These are phyloP conservation scores for Ditula angustiorana DNA, from an alignment of 2,888 invertebrate species.

Conservation along the genomic window DNA sequence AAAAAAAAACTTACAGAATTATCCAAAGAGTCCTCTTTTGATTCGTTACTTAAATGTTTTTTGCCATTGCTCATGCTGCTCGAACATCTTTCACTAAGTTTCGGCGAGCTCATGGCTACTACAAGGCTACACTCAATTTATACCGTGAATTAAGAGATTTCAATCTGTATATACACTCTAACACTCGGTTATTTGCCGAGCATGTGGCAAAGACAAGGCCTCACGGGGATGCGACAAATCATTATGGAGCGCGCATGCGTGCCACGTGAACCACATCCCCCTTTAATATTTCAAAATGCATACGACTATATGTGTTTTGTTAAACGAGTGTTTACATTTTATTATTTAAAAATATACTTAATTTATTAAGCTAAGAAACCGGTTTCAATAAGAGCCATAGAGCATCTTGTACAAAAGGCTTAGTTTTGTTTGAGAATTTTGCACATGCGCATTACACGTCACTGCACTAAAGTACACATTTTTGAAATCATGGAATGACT, in stretches of 20 bases:
- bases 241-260: conserved; percentile 63
- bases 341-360: too few relatives aligned
- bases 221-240: conserved; percentile 56
- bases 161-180: not conserved
- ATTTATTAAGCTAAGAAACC: too few relatives aligned
- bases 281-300: not conserved
- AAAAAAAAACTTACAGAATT: conserved; percentile 70
- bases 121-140: not conserved
- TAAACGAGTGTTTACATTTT: too few relatives aligned
- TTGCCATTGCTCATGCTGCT: conserved; percentile 74
- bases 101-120: conserved; percentile 74
- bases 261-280: not conserved
- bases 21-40: conserved; percentile 76
- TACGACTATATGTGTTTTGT: too few relatives aligned
- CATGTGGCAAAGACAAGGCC: conserved; percentile 9
- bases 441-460: not conserved
- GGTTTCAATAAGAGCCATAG: not conserved
- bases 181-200: not conserved
- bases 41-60: conserved; percentile 68
- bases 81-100: conserved; percentile 72
- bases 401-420: not conserved
- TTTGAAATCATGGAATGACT: too few relatives aligned
- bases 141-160: not conserved
- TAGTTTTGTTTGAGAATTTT: not conserved
- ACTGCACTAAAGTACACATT: too few relatives aligned